Conservation (phyloP, 2,113 vertebrate genomes). For the Hypocryptadius cinnamomeus region DNA sequence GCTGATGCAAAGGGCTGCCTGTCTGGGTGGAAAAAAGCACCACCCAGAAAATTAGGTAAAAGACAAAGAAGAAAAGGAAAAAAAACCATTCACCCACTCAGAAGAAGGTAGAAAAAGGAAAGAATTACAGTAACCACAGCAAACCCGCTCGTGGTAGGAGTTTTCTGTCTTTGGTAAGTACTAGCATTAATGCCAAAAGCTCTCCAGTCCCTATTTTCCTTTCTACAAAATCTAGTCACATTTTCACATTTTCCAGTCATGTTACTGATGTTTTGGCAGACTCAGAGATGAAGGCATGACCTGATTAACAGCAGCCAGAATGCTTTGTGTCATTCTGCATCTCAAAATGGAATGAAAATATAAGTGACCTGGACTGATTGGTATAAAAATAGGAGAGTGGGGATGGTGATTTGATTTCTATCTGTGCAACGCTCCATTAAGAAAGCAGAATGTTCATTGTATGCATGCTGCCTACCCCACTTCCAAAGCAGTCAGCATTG, state of each 20-base stretch:
- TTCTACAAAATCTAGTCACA: neutral
- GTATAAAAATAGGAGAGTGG: neutral
- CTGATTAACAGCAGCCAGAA: neutral
- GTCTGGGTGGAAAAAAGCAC: neutral
- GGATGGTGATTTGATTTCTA: constrained; percentile 30
- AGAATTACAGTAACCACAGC: neutral
- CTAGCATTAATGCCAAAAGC: neutral
- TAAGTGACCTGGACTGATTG: neutral
- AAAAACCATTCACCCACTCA: neutral
- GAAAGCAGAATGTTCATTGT: constrained; percentile 40
- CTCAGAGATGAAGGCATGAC: neutral
- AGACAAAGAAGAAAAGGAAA: neutral
- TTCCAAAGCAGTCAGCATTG: neutral
- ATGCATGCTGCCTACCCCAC: neutral
- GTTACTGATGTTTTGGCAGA: neutral
- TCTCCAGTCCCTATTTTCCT: neutral
- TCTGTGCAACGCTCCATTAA: neutral
- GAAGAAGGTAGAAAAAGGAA: neutral
- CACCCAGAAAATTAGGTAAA: neutral
- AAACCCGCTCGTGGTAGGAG: neutral
- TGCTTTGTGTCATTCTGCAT: neutral
- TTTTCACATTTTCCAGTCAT: neutral
- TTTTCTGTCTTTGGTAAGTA: neutral
- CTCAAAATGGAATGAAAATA: constrained; percentile 11
- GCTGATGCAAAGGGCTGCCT: neutral